Percentiles rank a stretch among this genome's conserved stretches.
These are phyloP conservation scores for Cnemophilus loriae DNA, from an alignment of 2,113 vertebrate species.

Conservation along the genomic window DNA sequence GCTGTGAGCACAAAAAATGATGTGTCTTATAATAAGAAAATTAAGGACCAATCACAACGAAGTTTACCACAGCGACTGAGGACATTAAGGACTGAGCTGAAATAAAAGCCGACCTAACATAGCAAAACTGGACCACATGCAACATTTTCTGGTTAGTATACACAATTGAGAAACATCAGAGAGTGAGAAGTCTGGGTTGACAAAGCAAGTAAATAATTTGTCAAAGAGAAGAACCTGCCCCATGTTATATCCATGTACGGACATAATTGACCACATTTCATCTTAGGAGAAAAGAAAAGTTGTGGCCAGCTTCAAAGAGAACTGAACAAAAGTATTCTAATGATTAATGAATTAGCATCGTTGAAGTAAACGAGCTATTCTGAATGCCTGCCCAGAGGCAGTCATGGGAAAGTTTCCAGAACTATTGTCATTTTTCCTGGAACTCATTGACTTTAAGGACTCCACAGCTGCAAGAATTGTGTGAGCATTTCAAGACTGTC, in stretches of 20 bases:
- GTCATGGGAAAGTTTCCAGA: slow-evolving; percentile 63
- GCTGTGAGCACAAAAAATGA: not conserved
- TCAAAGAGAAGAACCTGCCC: slow-evolving; percentile 32
- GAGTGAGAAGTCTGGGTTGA: not conserved
- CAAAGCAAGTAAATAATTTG: slow-evolving; percentile 42
- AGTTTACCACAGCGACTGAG: not conserved
- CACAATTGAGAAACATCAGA: slow-evolving; percentile 27
- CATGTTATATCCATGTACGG: slow-evolving; percentile 43
- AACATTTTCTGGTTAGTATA: slow-evolving; percentile 30
- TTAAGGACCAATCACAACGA: not conserved
- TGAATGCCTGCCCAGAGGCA: slow-evolving; percentile 61
- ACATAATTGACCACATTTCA: slow-evolving; percentile 63
- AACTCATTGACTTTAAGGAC: slow-evolving; percentile 63
- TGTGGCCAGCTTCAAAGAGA: slow-evolving; percentile 61
- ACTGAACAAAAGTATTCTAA: slow-evolving; percentile 51
- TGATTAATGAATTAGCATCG: slow-evolving; percentile 70
- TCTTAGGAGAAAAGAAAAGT: slow-evolving; percentile 60
- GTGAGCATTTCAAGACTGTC: slow-evolving; percentile 72
- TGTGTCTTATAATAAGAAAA: not conserved
- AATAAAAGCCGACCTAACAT: not conserved
- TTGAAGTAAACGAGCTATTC: slow-evolving; percentile 58
- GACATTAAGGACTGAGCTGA: not conserved
- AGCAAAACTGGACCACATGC: not conserved
- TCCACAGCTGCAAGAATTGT: slow-evolving; percentile 73
- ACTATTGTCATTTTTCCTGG: slow-evolving; percentile 67